Base-by-base conservation (phyloP, 2,113 vertebrate species). In the Lepisosteus oculatus region DNA sequence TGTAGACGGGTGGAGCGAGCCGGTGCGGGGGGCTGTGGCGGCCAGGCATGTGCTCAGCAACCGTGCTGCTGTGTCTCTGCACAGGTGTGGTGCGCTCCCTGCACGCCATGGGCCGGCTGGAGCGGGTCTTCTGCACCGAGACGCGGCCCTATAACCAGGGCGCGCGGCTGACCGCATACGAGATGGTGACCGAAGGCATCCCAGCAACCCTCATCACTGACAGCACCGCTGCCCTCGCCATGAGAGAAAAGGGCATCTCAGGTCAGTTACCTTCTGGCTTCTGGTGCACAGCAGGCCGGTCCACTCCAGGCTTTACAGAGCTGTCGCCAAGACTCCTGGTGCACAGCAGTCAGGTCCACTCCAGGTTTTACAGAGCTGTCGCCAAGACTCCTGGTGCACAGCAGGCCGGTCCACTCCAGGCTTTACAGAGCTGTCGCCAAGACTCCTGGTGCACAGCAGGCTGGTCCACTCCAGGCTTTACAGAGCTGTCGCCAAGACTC, bases 81-180 rank as follows among this genome's bases (percentile, higher is more conserved):
- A 0, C 78, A 95, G 94, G 94, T 9, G 92, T 96, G 76, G 93
- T 96, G 73, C 87, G 95, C 8, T 93, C 94, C 0, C 91, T 96
- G 65, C 92, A 96, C 3, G 0, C 72, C 1, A 83, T 93, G 77
- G 91, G 93, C 3, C 80, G 90, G 51, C 89, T 97, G 81, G 90
- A 92, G 78, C 91, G 85, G 0, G 78, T 93, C n/a, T 95, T 93
- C 88, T 96, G 94, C 87, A 97, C 95, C 0, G 95, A 97, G 87
- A 97, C 95, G 0, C 87, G 95, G 74, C 95, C 95, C 6, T 95
- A 96, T 83, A 96, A 96, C 84, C 95, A 97, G 84, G 94, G 95
- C 1, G 92, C 94, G 57, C 83, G 95, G 13, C 91, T 97, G 73
- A 97, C 94, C 0, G 95, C 95, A 0, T 95, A 95, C 0, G 95